Evolutionary conservation across 1,140 invertebrate genomes (phyloP).

Genomic region (Trichogramma pretiosum): DNA sequence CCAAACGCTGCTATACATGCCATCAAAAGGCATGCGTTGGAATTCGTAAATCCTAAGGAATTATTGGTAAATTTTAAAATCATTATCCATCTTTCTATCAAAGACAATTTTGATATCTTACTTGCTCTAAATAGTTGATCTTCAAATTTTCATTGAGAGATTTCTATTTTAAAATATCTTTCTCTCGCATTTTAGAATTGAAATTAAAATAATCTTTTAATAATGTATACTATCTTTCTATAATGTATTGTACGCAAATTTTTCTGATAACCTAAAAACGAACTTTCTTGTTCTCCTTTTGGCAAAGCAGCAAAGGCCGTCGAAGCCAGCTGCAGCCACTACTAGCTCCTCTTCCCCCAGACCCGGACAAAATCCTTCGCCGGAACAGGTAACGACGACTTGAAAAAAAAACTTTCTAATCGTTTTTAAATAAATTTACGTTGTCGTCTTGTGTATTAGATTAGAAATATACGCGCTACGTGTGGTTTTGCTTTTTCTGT

Average conservation of each 20-base stretch:
- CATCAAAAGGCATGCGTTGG: slow-evolving; percentile 84
- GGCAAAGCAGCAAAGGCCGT: slow-evolving; percentile 49
- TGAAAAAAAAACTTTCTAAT: slow-evolving; percentile 13
- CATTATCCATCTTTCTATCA: slow-evolving; percentile 9
- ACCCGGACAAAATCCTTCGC: slow-evolving; percentile 49
- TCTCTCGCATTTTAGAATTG: slow-evolving; percentile 18
- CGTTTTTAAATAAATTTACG: too few species aligned
- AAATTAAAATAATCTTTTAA: slow-evolving; percentile 22
- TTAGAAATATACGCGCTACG: too few species aligned
- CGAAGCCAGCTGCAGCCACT: slow-evolving; percentile 49
- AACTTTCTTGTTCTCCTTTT: slow-evolving; percentile 43
- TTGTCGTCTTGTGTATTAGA: too few species aligned
- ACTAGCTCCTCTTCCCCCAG: slow-evolving; percentile 48
- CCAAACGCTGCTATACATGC: slow-evolving; percentile 88
- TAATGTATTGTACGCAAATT: too few species aligned
- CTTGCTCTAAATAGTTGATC: not conserved
- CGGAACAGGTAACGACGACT: slow-evolving; percentile 52
- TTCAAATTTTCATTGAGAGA: too few species aligned
- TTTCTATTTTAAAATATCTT: too few species aligned
- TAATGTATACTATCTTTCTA: too few species aligned
- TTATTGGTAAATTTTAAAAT: slow-evolving; percentile 58
- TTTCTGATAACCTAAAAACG: slow-evolving; percentile 30
- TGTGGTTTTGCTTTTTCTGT: not conserved
- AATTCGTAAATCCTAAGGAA: slow-evolving; percentile 83
- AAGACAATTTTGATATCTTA: slow-evolving; percentile 4